A percentile compares a stretch with the other conserved stretches of the same genome.
These are phyloP conservation scores for Morpho achilles DNA, from an alignment of 2,888 invertebrate genomes.

Conservation along the genomic window DNA sequence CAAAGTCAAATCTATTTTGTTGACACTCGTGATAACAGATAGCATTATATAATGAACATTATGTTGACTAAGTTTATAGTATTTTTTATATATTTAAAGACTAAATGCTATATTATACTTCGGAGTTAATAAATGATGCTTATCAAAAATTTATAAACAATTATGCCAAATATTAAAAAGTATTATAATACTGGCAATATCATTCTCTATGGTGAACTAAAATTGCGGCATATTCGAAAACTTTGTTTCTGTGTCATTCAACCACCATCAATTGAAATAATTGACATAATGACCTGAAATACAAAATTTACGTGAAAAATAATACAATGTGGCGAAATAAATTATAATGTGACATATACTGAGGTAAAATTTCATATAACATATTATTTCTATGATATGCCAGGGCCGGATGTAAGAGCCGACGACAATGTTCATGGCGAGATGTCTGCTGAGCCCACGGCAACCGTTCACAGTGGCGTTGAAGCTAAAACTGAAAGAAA, in stretches of 20 bases:
- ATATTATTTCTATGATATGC: conserved; percentile 70
- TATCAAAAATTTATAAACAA: too few relatives aligned
- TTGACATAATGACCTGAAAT: conserved; percentile 57
- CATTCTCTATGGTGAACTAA: conserved; percentile 20
- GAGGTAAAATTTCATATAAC: conserved; percentile 45
- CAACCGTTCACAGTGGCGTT: conserved; percentile 64
- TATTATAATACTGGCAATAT: conserved; percentile 23
- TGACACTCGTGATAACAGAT: too few relatives aligned
- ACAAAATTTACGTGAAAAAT: conserved; percentile 48
- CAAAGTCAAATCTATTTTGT: conserved; percentile 4
- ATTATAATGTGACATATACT: conserved; percentile 62
- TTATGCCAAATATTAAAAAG: background rate
- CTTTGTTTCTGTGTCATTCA: conserved; percentile 38
- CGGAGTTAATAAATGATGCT: too few relatives aligned
- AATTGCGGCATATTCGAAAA: conserved; percentile 42
- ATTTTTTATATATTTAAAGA: too few relatives aligned
- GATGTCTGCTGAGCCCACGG: conserved; percentile 69
- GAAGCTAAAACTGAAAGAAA: conserved; percentile 66
- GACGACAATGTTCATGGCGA: conserved; percentile 73
- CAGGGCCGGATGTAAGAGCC: conserved; percentile 73
- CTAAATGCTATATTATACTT: too few relatives aligned
- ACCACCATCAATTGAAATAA: conserved; percentile 46
- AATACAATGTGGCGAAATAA: conserved; percentile 58
- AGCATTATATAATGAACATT: too few relatives aligned
- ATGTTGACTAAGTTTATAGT: too few relatives aligned